These are phyloP conservation scores for Chiridota heheva DNA, from an alignment of 35 echinoderm and acorn worm genomes.

Conservation along the genomic window DNA sequence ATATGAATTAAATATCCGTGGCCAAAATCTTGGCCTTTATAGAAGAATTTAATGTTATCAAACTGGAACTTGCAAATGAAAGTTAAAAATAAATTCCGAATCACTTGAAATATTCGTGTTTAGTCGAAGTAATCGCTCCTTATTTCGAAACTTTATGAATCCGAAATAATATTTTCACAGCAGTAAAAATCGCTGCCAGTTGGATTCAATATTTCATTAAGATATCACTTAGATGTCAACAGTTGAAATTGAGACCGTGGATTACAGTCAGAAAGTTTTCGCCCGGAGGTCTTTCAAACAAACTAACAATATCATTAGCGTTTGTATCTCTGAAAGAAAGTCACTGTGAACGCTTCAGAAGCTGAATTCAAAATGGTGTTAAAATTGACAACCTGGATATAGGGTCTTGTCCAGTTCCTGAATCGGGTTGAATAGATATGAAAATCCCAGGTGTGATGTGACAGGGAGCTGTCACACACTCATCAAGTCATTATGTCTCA, in stretches of 20 bases:
- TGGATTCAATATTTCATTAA: neutral
- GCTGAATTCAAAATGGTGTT: constrained; percentile 40
- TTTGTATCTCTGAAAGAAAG: constrained; percentile 28
- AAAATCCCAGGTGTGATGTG: constrained; percentile 43
- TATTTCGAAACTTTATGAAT: no score
- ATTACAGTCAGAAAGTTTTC: no score
- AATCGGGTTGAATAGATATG: no score
- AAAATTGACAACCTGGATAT: constrained; percentile 38
- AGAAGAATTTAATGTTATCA: no score
- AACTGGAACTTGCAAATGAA: no score
- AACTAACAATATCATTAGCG: constrained; percentile 37
- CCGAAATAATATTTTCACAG: neutral
- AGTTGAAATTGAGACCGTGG: no score
- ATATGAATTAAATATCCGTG: no score
- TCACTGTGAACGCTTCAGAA: constrained; percentile 2
- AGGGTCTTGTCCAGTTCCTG: constrained; percentile 16
- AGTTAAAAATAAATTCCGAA: no score
- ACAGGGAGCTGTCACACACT: constrained; percentile 61
- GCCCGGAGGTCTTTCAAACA: neutral
- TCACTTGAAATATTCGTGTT: no score
- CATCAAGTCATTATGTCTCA: constrained; percentile 94
- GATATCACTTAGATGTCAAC: neutral
- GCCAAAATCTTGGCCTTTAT: no score
- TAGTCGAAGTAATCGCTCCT: no score
- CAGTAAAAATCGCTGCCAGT: neutral